Evolutionary conservation across 2,113 vertebrate species (phyloP).

Genomic region (Malurus elegans): DNA sequence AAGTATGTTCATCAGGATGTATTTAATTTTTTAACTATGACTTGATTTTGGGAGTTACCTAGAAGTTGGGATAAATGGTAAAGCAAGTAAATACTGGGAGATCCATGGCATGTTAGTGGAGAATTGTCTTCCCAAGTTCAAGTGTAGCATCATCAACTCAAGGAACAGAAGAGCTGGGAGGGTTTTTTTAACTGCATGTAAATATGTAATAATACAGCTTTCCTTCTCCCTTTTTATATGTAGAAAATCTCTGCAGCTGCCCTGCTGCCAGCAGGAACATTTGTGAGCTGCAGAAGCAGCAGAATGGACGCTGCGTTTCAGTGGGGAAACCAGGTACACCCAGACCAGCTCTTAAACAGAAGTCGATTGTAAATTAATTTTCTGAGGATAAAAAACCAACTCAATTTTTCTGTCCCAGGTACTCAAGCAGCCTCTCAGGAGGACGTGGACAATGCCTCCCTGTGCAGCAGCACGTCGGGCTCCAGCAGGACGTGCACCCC

Average conservation of each 20-base stretch:
- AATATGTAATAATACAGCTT: background rate
- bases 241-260: slow-evolving; percentile 70
- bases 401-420: background rate
- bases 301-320: background rate
- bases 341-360: background rate
- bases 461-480: slow-evolving; percentile 68
- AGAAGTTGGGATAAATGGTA: background rate
- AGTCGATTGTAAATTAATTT: background rate
- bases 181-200: background rate
- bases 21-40: background rate
- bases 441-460: slow-evolving; percentile 50
- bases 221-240: background rate
- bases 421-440: background rate
- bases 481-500: slow-evolving; percentile 59
- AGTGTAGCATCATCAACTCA: background rate
- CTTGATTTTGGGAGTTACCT: background rate
- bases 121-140: background rate
- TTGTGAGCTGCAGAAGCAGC: slow-evolving; percentile 44
- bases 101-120: background rate
- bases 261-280: slow-evolving; percentile 23
- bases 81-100: background rate
- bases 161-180: background rate
- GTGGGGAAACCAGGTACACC: slow-evolving; percentile 40
- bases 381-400: background rate
- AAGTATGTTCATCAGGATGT: background rate